These are phyloP conservation scores for Pongo abelii DNA, from an alignment of 2,113 vertebrate genomes.

Conservation along the genomic window DNA sequence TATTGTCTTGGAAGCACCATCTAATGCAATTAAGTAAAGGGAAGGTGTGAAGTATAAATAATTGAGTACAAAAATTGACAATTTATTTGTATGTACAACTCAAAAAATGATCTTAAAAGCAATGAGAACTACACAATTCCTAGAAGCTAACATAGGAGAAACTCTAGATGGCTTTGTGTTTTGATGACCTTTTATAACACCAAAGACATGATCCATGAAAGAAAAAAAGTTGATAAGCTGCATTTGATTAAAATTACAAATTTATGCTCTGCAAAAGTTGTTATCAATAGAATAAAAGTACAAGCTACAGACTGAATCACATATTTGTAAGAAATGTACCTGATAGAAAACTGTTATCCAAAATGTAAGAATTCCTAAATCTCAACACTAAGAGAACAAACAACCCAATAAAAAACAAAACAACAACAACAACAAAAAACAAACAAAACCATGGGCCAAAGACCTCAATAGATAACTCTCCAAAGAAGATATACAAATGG, in stretches of 20 bases:
- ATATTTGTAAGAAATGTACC: not conserved
- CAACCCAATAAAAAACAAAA: not conserved
- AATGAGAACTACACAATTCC: not conserved
- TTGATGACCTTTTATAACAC: not conserved
- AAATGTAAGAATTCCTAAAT: not conserved
- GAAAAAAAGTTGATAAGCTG: not conserved
- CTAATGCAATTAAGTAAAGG: not conserved
- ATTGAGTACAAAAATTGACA: not conserved
- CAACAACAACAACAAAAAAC: no score
- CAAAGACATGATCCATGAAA: not conserved
- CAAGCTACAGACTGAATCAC: not conserved
- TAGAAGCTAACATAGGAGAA: not conserved
- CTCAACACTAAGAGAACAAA: not conserved
- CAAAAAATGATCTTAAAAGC: not conserved
- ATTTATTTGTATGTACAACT: not conserved
- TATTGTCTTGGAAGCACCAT: not conserved
- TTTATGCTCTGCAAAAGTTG: not conserved
- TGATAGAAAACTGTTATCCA: not conserved
- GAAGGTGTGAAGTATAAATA: not conserved
- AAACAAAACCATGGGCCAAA: no score
- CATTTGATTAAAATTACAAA: not conserved
- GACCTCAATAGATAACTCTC: not conserved
- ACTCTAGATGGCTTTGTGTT: not conserved
- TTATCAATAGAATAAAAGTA: not conserved
- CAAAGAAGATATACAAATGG: not conserved